Evolutionary conservation across 2,888 invertebrate genomes (phyloP).

Genomic region (Cheilosia grossa): DNA sequence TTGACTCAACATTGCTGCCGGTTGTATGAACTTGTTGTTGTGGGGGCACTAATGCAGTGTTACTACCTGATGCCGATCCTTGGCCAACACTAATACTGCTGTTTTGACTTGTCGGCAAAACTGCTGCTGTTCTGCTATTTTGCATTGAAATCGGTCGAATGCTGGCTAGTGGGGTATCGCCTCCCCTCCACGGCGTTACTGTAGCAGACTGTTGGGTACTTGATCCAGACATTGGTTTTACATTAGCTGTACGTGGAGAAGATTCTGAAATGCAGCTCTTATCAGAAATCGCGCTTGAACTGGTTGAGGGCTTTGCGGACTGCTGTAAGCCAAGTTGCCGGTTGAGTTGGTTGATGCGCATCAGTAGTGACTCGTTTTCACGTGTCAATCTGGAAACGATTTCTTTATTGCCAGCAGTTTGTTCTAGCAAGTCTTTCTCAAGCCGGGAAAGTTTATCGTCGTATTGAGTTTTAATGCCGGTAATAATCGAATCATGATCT

Average conservation of each 20-base stretch:
- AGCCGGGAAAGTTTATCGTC: conserved; percentile 88
- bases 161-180: conserved; percentile 94
- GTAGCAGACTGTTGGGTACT: conserved; percentile 83
- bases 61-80: conserved; percentile 79
- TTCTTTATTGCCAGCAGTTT: conserved; percentile 85
- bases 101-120: conserved; percentile 89
- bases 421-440: conserved; percentile 89
- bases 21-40: conserved; percentile 86
- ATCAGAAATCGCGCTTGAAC: conserved; percentile 86
- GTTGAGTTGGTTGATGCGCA: conserved; percentile 88
- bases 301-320: conserved; percentile 88
- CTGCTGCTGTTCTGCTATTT: conserved; percentile 88
- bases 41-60: conserved; percentile 85
- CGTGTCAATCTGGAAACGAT: conserved; percentile 84
- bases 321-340: conserved; percentile 87
- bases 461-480: conserved; percentile 88
- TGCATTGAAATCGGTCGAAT: conserved; percentile 95
- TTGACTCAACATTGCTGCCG: conserved; percentile 83
- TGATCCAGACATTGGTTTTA: conserved; percentile 95
- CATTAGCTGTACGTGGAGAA: conserved; percentile 92
- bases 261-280: conserved; percentile 85
- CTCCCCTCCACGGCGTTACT: conserved; percentile 88
- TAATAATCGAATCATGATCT: conserved; percentile 85
- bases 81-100: conserved; percentile 82
- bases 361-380: conserved; percentile 89